Evolutionary conservation across 2,113 vertebrate genomes (phyloP), one percentile per base, ranked within the genome.

Genomic region (Poecile atricapillus): DNA sequence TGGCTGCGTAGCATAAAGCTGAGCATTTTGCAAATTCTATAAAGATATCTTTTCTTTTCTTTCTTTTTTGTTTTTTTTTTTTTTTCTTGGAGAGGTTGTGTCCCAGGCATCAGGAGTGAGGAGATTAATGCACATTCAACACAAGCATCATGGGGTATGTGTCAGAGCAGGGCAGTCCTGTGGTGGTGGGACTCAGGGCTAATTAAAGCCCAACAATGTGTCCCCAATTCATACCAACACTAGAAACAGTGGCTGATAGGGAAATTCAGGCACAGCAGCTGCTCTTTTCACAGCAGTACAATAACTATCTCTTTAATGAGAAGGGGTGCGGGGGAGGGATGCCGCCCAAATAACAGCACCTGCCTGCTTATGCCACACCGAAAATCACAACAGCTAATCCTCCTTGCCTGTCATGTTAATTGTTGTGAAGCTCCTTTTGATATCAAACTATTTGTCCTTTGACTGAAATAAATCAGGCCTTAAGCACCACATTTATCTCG

Each of bases 241-340:
- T 91, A 87, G 93, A 96, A 97, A 95, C 94, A 93, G 94, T 93
- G 85, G 64, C 92, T 97, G 97, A 97, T 95, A 93, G 91, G 97
- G 89, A 96, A 96, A 96, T 93, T 89, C 84, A 94, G 93, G 96
- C 94, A 55, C 78, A 97, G 97, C 98, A 98, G 98, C 98, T 98
- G 98, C 97, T 97, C 97, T 98, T 97, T 97, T 97, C 89, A 98
- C 97, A 87, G 95, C 37, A 41, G 83, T 89, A 98, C 98, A 98
- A 97, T 98, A 96, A 93, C 95, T 95, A 97, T 92, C 97, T 97
- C 96, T 96, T 96, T 96, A 59, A 93, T 88, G 82, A 94, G 83
- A 53, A 93, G 39, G 90, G 88, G 44, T 76, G 93, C 0, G 89
- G 88, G 95, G 95, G 95, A 86, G 91, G 92, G 89, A 78, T 33